Evolutionary conservation across 2,888 invertebrate genomes (phyloP).

Genomic region (Pheosia gnoma): DNA sequence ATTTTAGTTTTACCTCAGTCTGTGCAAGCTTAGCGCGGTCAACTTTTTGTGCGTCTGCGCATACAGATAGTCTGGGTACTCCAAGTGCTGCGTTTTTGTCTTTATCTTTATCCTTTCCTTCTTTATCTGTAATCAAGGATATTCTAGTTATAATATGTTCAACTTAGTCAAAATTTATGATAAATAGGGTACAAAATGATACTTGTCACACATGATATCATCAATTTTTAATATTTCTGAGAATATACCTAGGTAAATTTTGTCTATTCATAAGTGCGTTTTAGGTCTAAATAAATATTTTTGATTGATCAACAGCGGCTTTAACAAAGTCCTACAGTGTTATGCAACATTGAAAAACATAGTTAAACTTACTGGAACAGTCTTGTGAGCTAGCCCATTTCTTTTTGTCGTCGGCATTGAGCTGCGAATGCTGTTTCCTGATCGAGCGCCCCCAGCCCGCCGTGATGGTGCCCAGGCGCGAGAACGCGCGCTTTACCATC

Average conservation of each 20-base stretch:
- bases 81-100: slow-evolving; percentile 91
- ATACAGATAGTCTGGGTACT: slow-evolving; percentile 94
- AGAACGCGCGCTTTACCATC: slow-evolving; percentile 96
- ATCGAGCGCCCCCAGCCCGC: slow-evolving; percentile 96
- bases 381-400: slow-evolving; percentile 97
- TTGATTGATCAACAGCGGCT: too few species aligned
- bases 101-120: slow-evolving; percentile 90
- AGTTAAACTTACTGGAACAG: slow-evolving; percentile 91
- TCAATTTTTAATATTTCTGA: too few species aligned
- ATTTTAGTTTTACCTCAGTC: slow-evolving; percentile 88
- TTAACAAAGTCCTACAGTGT: too few species aligned
- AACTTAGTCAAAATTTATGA: too few species aligned
- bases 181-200: too few species aligned
- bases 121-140: slow-evolving; percentile 87
- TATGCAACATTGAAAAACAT: neutral
- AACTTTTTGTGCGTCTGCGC: slow-evolving; percentile 97
- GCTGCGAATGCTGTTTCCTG: slow-evolving; percentile 91
- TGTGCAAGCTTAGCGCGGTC: slow-evolving; percentile 96
- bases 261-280: too few species aligned
- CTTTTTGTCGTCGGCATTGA: slow-evolving; percentile 94
- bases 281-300: too few species aligned
- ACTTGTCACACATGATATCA: too few species aligned
- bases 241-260: too few species aligned
- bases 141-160: neutral
- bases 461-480: slow-evolving; percentile 94